phyloP scores from a whole-genome alignment of 2,113 vertebrate species.

The Tachuris rubrigastra region DNA sequence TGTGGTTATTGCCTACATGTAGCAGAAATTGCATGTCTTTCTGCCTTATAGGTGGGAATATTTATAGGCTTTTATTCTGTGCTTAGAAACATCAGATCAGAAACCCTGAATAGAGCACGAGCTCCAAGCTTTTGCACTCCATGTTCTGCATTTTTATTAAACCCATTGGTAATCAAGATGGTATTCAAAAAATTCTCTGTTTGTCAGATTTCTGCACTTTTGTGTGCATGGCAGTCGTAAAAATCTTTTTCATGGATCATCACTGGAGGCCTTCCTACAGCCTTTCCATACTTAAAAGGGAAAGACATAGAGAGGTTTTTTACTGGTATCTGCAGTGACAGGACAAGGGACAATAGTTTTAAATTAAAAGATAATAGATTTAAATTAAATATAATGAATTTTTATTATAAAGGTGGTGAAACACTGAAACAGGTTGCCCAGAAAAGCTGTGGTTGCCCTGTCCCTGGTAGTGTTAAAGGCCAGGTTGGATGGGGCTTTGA shows the following conservation, averaged over 20 bases:
- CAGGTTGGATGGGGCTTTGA: neutral
- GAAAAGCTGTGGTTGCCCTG: neutral
- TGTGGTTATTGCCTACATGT: neutral
- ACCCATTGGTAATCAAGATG: neutral
- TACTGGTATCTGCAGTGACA: neutral
- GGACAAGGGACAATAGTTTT: neutral
- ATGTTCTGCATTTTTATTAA: neutral
- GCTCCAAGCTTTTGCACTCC: neutral
- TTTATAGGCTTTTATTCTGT: neutral
- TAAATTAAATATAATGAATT: neutral
- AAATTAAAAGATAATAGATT: neutral
- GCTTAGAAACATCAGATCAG: neutral
- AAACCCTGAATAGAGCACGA: neutral
- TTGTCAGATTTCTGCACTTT: neutral
- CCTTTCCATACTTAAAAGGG: neutral
- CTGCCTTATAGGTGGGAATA: neutral
- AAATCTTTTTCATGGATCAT: neutral
- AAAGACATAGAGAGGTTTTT: neutral
- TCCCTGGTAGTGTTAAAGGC: neutral
- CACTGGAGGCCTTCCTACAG: neutral
- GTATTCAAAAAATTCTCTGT: neutral
- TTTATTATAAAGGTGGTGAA: neutral
- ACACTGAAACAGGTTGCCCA: neutral
- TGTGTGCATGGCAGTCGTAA: neutral
- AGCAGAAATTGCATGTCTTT: neutral